Evolutionary conservation across 37 sponge, comb jelly and placozoan genomes (phyloP), one percentile per base, ranked within the genome.

Genomic region (Halisarca cf. caerulea): DNA sequence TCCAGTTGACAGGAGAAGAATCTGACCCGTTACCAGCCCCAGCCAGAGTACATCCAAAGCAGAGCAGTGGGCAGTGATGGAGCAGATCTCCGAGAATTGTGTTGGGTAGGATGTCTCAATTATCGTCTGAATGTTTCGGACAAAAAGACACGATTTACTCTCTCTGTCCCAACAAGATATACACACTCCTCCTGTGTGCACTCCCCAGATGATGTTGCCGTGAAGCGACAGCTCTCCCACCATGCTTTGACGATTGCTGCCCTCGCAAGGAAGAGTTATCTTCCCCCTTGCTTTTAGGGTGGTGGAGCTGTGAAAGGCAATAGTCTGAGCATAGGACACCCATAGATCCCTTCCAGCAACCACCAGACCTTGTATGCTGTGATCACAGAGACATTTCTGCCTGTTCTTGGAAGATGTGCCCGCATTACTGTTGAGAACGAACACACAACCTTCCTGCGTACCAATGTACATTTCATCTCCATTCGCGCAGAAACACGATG

Each of bases 401-500:
- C 77, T 34, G 42, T 34, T 74, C 77, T 74, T 34, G 2, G 9
- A 20, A 1, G 7, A 24, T n/a, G 7, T 43, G 4, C 6, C 15
- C 5, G 3, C 42, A 0, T 21, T 41, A 43, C 36, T 39, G 8
- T 23, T 43, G 37, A 74, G 45, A 32, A 74, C 40, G 77, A 74
- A 74, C 45, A 74, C 77, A 39, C 77, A 74, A 11, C 77, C 77
- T 39, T 74, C 77, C 42, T 40, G 42, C 3, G 77, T 74, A 44
- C 77, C 77, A 44, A 74, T 74, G 77, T 36, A 74, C 37, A 74
- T 43, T 2, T 43, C 36, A 41, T 44, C 1, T 0, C 40, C 6
- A 7, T 43, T 40, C 40, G 77, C 44, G 2, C 15, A 23, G 37
- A 74, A 36, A 44, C 77, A 74, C 2, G 42, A 74, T 9, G 77